A percentile compares a stretch with the other conserved stretches of the same genome.
Evolutionary conservation across 2,888 invertebrate species (phyloP).

Genomic region (Nineta flava): DNA sequence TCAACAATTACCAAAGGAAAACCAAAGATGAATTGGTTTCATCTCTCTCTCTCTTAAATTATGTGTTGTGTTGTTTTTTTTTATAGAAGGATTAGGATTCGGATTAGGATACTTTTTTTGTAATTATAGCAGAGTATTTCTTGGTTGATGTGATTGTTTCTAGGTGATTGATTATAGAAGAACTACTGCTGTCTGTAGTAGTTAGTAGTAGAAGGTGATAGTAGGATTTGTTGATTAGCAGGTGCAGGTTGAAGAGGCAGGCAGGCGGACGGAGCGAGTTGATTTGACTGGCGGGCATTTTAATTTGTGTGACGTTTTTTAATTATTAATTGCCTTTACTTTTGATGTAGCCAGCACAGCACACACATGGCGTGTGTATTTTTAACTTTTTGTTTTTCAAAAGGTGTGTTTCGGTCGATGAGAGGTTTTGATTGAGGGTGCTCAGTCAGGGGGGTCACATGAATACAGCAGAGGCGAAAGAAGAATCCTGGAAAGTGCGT

Average conservation of each 20-base stretch:
- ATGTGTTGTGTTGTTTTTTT: no score
- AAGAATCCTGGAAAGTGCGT: constrained; percentile 25
- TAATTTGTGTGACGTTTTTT: background rate
- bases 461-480: constrained; percentile 10
- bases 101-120: no score
- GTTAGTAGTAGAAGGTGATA: background rate
- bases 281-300: background rate
- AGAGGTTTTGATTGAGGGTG: constrained; percentile 17
- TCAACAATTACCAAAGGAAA: no score
- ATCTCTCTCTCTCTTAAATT: no score
- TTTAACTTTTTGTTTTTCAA: constrained; percentile 14
- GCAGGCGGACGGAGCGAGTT: background rate
- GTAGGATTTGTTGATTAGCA: background rate
- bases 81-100: no score
- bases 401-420: constrained; percentile 16
- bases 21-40: no score
- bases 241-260: background rate
- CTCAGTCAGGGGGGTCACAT: constrained; percentile 22
- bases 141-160: constrained; percentile 9
- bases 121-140: constrained; percentile 10
- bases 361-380: constrained; percentile 1
- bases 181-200: background rate
- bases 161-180: constrained; percentile 10
- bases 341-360: constrained; percentile 20
- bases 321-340: background rate